A percentile compares a stretch with the other conserved stretches of the same genome.
phyloP scores from a whole-genome alignment of 1,140 invertebrate species.

The Neotoxoptera formosana region DNA sequence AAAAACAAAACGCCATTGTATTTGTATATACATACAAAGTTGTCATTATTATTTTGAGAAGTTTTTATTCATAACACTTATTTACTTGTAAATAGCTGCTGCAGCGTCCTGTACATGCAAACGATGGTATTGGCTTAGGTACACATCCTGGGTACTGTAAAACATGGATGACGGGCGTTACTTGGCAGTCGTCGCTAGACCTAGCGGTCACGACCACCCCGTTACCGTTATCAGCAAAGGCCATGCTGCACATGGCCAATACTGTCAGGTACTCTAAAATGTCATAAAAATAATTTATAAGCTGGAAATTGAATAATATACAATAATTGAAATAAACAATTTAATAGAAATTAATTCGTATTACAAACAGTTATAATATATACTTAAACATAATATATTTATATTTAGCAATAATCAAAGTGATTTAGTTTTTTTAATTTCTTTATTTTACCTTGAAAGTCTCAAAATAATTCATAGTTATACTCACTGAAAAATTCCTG shows the following conservation, averaged over 20 bases:
- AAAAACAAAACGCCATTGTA: neutral
- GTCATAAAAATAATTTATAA: neutral
- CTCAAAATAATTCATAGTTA: neutral
- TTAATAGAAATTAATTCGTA: neutral
- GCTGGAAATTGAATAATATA: neutral
- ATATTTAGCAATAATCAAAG: neutral
- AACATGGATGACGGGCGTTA: constrained; percentile 90
- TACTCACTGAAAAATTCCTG: constrained; percentile 44
- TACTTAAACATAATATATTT: neutral
- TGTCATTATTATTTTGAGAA: neutral
- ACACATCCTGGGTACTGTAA: constrained; percentile 90
- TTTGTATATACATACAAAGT: neutral
- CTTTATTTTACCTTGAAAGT: neutral
- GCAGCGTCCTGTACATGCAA: constrained; percentile 89
- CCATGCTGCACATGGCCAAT: constrained; percentile 35
- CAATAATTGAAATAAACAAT: neutral
- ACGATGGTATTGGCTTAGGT: constrained; percentile 91
- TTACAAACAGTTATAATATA: too few species aligned
- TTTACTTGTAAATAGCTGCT: constrained; percentile 89
- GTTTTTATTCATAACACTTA: neutral
- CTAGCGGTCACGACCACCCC: constrained; percentile 37
- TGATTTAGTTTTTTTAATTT: neutral
- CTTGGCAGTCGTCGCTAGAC: constrained; percentile 81
- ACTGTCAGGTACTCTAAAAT: constrained; percentile 30
- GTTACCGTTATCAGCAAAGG: constrained; percentile 43